phyloP scores from a whole-genome alignment of 1,140 invertebrate species.

The Euura lappo region DNA sequence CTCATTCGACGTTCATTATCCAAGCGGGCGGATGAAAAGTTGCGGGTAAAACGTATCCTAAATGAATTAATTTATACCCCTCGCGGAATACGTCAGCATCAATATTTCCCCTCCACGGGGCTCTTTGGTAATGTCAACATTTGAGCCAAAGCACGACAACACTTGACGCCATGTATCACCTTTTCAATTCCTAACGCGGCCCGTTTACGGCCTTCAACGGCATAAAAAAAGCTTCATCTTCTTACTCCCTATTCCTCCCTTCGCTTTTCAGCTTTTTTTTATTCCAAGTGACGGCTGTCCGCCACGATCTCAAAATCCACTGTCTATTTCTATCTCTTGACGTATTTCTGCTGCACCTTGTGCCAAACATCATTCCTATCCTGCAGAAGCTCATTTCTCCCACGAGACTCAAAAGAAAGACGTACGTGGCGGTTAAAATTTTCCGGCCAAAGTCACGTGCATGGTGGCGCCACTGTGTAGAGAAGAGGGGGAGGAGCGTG shows the following conservation, averaged over 20 bases:
- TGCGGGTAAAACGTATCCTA: background rate
- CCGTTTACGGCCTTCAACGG: background rate
- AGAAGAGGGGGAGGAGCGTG: no score
- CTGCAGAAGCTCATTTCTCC: no score
- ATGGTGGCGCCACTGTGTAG: no score
- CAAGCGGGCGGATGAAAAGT: background rate
- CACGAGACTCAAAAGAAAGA: no score
- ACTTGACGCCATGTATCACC: slow-evolving; percentile 12
- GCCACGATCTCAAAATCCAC: background rate
- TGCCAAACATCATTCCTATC: no score
- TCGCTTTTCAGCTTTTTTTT: background rate
- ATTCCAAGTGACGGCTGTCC: background rate
- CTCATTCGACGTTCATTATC: background rate
- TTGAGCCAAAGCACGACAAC: background rate
- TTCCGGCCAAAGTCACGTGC: no score
- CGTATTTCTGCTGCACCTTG: no score
- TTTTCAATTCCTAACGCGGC: slow-evolving; percentile 8
- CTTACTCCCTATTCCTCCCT: background rate
- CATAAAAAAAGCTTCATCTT: background rate
- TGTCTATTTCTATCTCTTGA: background rate
- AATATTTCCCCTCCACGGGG: slow-evolving; percentile 4
- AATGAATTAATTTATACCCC: background rate
- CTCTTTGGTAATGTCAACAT: background rate
- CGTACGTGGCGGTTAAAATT: no score
- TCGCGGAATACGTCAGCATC: background rate